Conservation (phyloP, 2,888 invertebrate genomes). For the Tyria jacobaeae region DNA sequence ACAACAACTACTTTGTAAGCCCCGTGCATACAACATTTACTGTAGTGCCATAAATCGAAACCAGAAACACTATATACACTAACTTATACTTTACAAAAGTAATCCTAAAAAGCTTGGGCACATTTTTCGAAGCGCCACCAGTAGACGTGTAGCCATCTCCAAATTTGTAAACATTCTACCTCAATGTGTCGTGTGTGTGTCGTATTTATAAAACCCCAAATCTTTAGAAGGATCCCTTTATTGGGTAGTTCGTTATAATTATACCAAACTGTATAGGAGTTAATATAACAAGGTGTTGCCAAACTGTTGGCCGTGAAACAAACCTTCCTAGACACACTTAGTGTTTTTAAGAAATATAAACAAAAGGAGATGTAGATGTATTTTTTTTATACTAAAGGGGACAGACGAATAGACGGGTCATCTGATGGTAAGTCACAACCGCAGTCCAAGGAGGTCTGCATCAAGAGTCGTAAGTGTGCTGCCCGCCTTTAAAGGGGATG, state of each 20-base stretch:
- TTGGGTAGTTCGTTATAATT: constrained; percentile 56
- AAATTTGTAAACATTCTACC: constrained; percentile 60
- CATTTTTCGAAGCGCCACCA: constrained; percentile 54
- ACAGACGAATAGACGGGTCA: too few relatives aligned
- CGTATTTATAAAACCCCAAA: constrained; percentile 62
- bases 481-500: too few relatives aligned
- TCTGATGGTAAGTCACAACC: too few relatives aligned
- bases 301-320: constrained; percentile 22
- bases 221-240: constrained; percentile 57
- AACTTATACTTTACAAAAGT: constrained; percentile 25
- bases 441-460: too few relatives aligned
- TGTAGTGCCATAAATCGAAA: constrained; percentile 13
- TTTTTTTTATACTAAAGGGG: too few relatives aligned
- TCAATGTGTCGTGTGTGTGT: constrained; percentile 64
- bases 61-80: not conserved
- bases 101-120: constrained; percentile 49
- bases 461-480: too few relatives aligned
- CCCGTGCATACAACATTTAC: constrained; percentile 11
- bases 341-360: not conserved
- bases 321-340: not conserved
- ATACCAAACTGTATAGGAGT: constrained; percentile 36
- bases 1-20: constrained; percentile 1
- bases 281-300: constrained; percentile 36
- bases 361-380: not conserved
- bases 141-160: constrained; percentile 36